Evolutionary conservation across 2,113 vertebrate species (phyloP).

Genomic region (Rattus norvegicus): GRCr8 NC_086026.1:125381501-125382000

Average conservation of each 20-base stretch:
- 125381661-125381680: neutral
- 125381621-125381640: neutral
- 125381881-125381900: conserved; percentile 52
- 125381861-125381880: conserved; percentile 26
- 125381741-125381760: conserved; percentile 59
- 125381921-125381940: conserved; percentile 66
- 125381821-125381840: conserved; percentile 67
- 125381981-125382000: conserved; percentile 81
- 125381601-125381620: neutral
- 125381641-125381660: neutral
- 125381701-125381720: conserved; percentile 52
- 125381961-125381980: conserved; percentile 59
- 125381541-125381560: neutral
- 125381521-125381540: neutral
- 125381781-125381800: conserved; percentile 48
- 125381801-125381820: conserved; percentile 52
- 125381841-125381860: conserved; percentile 14
- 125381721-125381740: conserved; percentile 57
- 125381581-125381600: neutral
- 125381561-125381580: neutral
- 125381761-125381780: conserved; percentile 63
- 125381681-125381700: conserved; percentile 33
- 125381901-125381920: conserved; percentile 57
- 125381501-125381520: neutral
- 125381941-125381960: conserved; percentile 60